Conservation (phyloP, 37 sponge, comb jelly and placozoan genomes). For the Spongilla lacustris region DNA sequence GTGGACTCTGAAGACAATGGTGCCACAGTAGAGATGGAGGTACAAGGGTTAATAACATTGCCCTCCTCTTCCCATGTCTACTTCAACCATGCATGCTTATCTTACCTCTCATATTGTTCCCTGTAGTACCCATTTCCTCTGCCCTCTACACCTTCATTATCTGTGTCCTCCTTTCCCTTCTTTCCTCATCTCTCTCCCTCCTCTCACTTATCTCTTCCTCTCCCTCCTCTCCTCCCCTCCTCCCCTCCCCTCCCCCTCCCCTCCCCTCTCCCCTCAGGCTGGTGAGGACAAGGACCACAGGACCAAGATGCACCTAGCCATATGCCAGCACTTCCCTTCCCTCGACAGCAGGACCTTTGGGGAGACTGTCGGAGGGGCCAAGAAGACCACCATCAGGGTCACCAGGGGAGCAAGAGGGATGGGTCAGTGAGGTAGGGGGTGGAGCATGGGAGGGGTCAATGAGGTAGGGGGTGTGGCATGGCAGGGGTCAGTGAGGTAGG, state of each 20-base stretch:
- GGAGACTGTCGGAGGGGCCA: conserved; percentile 38
- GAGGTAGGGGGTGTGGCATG: background rate
- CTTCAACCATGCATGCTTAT: no score
- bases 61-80: no score
- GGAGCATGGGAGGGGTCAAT: background rate
- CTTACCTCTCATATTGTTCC: no score
- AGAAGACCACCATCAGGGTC: conserved; percentile 16
- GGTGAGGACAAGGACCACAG: conserved; percentile 53
- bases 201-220: no score
- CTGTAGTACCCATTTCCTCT: no score
- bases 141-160: no score
- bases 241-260: background rate
- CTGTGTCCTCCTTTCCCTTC: no score
- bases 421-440: background rate
- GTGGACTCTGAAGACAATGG: background rate
- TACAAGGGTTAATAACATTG: no score
- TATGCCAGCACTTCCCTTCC: conserved; percentile 54
- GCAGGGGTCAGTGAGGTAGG: background rate
- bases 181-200: background rate
- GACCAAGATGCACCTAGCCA: conserved; percentile 55
- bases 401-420: conserved; percentile 1
- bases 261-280: background rate
- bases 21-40: background rate
- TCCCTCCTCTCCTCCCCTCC: background rate
- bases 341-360: conserved; percentile 60